These are phyloP conservation scores for Crocallis elinguaria DNA, from an alignment of 2,888 invertebrate species.

Conservation along the genomic window DNA sequence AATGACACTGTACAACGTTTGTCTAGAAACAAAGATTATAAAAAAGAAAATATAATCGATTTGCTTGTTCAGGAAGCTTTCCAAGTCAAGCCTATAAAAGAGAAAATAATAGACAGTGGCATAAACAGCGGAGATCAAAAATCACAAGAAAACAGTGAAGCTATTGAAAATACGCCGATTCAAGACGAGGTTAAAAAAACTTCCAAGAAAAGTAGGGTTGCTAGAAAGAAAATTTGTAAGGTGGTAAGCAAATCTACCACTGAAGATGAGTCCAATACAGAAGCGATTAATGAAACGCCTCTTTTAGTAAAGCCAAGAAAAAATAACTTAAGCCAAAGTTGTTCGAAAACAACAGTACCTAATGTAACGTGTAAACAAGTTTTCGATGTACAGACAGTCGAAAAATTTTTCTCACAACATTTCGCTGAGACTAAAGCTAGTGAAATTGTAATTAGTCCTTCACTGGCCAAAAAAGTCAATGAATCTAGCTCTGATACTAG, in stretches of 20 bases:
- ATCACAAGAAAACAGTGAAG: conserved; percentile 43
- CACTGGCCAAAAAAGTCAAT: conserved; percentile 64
- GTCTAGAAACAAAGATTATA: conserved; percentile 51
- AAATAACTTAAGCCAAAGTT: conserved; percentile 25
- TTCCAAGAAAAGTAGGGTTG: conserved; percentile 13
- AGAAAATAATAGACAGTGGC: conserved; percentile 45
- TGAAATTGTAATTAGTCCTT: conserved; percentile 58
- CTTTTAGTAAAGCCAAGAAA: conserved; percentile 45
- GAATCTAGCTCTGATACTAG: conserved; percentile 61
- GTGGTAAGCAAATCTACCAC: conserved; percentile 54
- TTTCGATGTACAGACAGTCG: conserved; percentile 51
- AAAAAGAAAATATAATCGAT: conserved; percentile 56
- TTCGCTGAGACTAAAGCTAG: conserved; percentile 46
- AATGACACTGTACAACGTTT: conserved; percentile 58
- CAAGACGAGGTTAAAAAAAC: conserved; percentile 19
- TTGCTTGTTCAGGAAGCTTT: conserved; percentile 63
- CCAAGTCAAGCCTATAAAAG: conserved; percentile 30
- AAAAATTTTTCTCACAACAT: conserved; percentile 65
- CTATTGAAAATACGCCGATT: conserved; percentile 50
- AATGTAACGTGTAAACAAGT: conserved; percentile 21
- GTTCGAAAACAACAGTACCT: conserved; percentile 15
- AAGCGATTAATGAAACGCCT: conserved; percentile 53
- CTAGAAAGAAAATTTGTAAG: conserved; percentile 35
- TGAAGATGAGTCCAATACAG: conserved; percentile 62
- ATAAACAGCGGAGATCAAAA: conserved; percentile 46